Conservation (phyloP, 1,140 invertebrate genomes). For the Ridgeia piscesae region DNA sequence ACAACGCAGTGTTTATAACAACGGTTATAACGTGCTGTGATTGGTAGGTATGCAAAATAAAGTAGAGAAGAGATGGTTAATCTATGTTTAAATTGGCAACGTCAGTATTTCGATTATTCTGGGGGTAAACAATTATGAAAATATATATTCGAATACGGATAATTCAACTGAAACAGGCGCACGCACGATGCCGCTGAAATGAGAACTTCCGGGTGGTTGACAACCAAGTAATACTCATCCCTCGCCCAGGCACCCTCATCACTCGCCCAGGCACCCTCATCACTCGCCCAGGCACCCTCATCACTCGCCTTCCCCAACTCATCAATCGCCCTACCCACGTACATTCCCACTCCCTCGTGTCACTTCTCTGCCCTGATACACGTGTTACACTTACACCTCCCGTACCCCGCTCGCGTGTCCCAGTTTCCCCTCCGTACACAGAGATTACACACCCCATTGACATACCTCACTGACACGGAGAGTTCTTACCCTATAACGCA, state of each 20-base stretch:
- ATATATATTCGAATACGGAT: neutral
- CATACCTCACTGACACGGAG: no score
- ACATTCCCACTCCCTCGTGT: neutral
- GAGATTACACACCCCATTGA: no score
- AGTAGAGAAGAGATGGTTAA: neutral
- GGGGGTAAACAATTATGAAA: neutral
- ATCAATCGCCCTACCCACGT: neutral
- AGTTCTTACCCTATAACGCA: neutral
- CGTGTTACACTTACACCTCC: no score
- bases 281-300: no score
- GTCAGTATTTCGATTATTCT: neutral
- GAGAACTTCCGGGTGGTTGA: neutral
- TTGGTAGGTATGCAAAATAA: neutral
- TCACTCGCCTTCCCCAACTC: no score
- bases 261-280: no score
- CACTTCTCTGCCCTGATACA: neutral
- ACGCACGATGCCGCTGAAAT: neutral
- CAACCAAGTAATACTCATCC: no score
- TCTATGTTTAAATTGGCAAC: neutral
- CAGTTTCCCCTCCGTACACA: neutral
- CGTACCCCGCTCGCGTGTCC: no score
- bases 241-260: no score
- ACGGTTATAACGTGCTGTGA: neutral
- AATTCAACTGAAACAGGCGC: neutral
- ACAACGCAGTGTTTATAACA: neutral